Conservation (phyloP, 2,113 vertebrate genomes). For the Promerops cafer region DNA sequence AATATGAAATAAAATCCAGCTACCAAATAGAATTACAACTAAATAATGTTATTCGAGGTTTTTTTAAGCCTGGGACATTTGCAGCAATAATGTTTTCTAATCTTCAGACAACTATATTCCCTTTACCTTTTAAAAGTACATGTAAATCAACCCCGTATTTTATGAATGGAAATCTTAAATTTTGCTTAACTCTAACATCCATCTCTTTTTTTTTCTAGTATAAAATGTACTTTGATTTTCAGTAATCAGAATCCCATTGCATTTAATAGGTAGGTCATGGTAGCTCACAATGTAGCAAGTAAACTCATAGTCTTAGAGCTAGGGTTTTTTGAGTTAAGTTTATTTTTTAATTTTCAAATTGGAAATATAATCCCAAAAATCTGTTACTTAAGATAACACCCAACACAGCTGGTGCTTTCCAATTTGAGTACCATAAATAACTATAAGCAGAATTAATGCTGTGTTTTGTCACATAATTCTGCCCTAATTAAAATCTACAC, state of each 20-base stretch:
- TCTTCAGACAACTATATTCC: background rate
- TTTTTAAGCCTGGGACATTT: background rate
- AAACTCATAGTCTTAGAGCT: background rate
- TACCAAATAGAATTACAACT: background rate
- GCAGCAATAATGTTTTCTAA: background rate
- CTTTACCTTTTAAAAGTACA: background rate
- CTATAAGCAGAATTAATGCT: background rate
- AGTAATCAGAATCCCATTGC: background rate
- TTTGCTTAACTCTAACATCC: background rate
- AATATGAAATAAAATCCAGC: background rate
- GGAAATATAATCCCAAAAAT: background rate
- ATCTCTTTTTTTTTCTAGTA: background rate
- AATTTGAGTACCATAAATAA: background rate
- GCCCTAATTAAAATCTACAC: background rate
- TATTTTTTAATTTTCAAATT: background rate
- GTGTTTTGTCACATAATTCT: background rate
- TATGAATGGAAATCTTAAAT: background rate
- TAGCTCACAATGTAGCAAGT: background rate
- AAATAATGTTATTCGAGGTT: background rate
- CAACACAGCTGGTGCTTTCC: background rate
- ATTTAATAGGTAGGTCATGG: background rate
- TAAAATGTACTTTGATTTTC: background rate
- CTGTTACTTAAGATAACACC: background rate
- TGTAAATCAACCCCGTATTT: background rate
- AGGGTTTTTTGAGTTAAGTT: rapidly evolving